Evolutionary conservation across 2,797 vertebrate genomes (phyloP).

Genomic region (Emys orbicularis): DNA sequence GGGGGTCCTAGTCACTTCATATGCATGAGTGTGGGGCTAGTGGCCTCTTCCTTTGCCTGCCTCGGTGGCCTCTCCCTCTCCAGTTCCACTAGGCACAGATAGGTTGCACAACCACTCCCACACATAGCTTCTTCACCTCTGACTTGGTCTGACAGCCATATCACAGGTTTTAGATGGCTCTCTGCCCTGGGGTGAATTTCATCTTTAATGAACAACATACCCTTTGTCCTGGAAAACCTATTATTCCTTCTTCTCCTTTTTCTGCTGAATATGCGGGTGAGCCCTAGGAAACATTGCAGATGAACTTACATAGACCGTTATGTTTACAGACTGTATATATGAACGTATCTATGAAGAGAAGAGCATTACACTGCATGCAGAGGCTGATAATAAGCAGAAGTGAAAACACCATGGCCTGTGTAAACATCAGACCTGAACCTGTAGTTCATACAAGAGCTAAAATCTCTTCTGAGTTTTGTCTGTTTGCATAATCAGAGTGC

Average conservation of each 20-base stretch:
- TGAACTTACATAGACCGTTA: not conserved
- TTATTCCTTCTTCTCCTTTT: slow-evolving; percentile 90
- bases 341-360: slow-evolving; percentile 45
- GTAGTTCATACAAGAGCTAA: not conserved
- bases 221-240: slow-evolving; percentile 87
- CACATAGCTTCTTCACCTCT: not conserved
- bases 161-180: not conserved
- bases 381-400: slow-evolving; percentile 41
- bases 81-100: not conserved
- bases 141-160: not conserved
- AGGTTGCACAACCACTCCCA: not conserved
- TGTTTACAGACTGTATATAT: not conserved
- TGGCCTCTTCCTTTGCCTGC: not conserved
- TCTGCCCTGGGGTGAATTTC: not conserved
- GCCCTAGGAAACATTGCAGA: slow-evolving; percentile 75
- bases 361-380: slow-evolving; percentile 1
- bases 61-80: not conserved
- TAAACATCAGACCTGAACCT: not conserved
- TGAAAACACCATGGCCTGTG: slow-evolving; percentile 23
- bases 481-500: slow-evolving; percentile 22
- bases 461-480: not conserved
- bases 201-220: slow-evolving; percentile 76
- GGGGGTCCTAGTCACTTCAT: not conserved
- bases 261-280: slow-evolving; percentile 24
- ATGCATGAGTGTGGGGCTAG: accelerated